Evolutionary conservation across 2,113 vertebrate species (phyloP), one percentile per base, ranked within the genome.

Genomic region (Dicentrarchus labrax): DNA sequence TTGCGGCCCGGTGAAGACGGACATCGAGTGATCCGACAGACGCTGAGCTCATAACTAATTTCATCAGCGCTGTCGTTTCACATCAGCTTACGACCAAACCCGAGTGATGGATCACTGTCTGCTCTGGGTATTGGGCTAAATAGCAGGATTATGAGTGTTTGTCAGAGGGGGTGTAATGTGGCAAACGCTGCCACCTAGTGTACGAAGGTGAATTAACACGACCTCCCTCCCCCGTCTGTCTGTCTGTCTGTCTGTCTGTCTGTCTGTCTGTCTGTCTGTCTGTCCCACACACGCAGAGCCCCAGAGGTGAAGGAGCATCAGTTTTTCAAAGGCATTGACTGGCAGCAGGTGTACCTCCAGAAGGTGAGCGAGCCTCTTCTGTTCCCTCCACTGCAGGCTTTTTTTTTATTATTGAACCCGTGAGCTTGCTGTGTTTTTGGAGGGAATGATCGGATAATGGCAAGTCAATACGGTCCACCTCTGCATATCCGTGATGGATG

Each of bases 261-360:
- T 19, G 5, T 48, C 60, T 7, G 13, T 70, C 24, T 36, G 17
- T 59, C n/a, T 53, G 3, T 60, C 11, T 48, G 24, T 59, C 5
- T 66, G n/a, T 39, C 22, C 0, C 66, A n/a, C 79, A 56, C 69
- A 7, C 10, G 19, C 94, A 99, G 98, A 8, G 97, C 98, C 0
- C 95, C 95, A 22, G 98, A 99, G 90, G 97, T 99, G n/a, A 99
- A 99, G 88, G 96, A 96, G 1, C 98, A 99, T 79, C 87, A 92
- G 71, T 99, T 99, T 87, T 99, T 98, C 95, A 97, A 96, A 94
- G 98, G 97, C 80, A 94, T 99, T 1, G 97, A 99, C 88, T 99
- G 98, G 98, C 98, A 99, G 90, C 97, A 99, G 47, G 98, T 99
- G 43, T 99, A 98, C 92, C 94, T 99, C 45, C 98, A 98, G 82